A percentile compares a stretch with the other conserved stretches of the same genome.
These are phyloP conservation scores for Vireo altiloquus DNA, from an alignment of 2,113 vertebrate species.

Conservation along the genomic window DNA sequence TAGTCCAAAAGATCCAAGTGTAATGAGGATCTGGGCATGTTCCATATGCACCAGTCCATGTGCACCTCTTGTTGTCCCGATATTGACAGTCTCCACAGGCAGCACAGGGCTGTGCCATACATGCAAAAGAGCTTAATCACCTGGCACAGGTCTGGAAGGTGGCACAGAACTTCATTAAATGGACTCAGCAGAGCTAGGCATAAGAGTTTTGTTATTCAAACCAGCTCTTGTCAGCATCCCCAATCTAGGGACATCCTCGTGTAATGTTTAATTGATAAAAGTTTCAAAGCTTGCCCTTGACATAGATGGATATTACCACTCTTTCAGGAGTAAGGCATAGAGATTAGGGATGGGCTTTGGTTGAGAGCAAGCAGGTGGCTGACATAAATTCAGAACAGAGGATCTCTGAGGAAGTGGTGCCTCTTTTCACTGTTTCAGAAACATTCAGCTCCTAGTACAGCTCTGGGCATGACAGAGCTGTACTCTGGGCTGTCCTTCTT, in stretches of 20 bases:
- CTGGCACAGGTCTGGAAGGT: not conserved
- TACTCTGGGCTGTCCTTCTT: not conserved
- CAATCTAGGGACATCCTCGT: not conserved
- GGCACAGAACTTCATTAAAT: not conserved
- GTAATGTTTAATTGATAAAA: not conserved
- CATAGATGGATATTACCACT: not conserved
- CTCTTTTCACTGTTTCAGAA: not conserved
- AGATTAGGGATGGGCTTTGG: not conserved
- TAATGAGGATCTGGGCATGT: not conserved
- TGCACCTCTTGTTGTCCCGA: accelerated
- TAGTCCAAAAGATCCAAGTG: not conserved
- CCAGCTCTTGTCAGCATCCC: not conserved
- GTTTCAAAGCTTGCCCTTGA: not conserved
- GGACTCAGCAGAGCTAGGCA: not conserved
- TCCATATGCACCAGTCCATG: not conserved
- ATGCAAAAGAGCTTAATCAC: not conserved
- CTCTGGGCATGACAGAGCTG: not conserved
- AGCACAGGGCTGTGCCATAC: not conserved
- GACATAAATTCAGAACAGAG: not conserved
- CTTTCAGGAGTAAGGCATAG: not conserved
- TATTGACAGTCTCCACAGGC: not conserved
- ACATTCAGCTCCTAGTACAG: not conserved
- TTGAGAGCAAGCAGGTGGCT: not conserved
- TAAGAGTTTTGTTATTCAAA: not conserved
- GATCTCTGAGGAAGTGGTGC: not conserved